Evolutionary conservation across 2,113 vertebrate species (phyloP).

Genomic region (Cygnus buccinator): DNA sequence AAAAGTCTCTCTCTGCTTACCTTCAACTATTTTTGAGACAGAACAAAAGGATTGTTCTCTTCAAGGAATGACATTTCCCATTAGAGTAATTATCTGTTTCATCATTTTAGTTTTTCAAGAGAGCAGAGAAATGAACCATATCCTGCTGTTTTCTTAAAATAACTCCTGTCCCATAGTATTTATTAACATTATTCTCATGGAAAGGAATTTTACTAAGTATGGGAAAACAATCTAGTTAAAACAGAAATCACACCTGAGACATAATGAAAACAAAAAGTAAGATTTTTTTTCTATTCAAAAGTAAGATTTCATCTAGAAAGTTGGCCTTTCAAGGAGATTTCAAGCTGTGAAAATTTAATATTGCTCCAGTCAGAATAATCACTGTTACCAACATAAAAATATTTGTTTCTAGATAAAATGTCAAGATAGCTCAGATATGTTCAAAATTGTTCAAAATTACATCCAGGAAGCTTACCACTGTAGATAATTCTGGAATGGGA

Average conservation of each 20-base stretch:
- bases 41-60: neutral
- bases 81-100: neutral
- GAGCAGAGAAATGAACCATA: neutral
- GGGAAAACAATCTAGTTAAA: neutral
- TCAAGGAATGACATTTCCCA: neutral
- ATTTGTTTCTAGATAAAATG: neutral
- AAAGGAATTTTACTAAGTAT: neutral
- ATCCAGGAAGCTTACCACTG: neutral
- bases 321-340: neutral
- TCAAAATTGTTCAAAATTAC: neutral
- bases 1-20: neutral
- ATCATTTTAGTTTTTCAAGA: neutral
- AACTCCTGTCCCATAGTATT: neutral
- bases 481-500: neutral
- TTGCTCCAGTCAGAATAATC: neutral
- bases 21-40: neutral
- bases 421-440: rapidly evolving
- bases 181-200: neutral
- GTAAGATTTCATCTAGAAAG: neutral
- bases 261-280: neutral
- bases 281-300: neutral
- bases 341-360: neutral
- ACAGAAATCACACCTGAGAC: neutral
- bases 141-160: neutral
- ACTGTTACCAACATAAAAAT: neutral